Conservation (phyloP, 92 coral and sea anemone genomes). For the Chrysogorgia sp. region DNA sequence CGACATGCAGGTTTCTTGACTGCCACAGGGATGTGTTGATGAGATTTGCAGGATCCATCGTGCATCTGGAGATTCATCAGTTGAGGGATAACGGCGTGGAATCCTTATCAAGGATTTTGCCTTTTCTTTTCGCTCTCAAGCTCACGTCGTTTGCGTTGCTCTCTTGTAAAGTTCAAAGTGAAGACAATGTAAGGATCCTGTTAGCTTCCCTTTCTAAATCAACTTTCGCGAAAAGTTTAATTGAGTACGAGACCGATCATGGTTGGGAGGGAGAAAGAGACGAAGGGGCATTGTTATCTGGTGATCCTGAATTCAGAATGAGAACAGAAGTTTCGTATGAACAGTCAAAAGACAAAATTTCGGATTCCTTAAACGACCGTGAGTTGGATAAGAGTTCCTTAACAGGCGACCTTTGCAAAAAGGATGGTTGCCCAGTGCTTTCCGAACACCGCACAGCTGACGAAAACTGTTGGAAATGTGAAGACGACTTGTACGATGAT, state of each 20-base stretch:
- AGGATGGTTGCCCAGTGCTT: not conserved
- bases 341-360: not conserved
- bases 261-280: not conserved
- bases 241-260: conserved; percentile 27
- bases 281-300: not conserved
- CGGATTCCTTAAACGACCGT: not conserved
- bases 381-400: not conserved
- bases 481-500: not conserved
- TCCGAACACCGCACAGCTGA: not conserved
- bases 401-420: not conserved
- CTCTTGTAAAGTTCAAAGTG: conserved; percentile 51
- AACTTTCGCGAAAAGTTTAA: conserved; percentile 1
- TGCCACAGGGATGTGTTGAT: conserved; percentile 48
- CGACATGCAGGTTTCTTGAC: conserved; percentile 56
- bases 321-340: not conserved
- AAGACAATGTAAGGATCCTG: conserved; percentile 30
- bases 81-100: conserved; percentile 60
- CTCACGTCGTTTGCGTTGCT: conserved; percentile 60
- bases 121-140: conserved; percentile 53
- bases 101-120: conserved; percentile 58
- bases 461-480: not conserved
- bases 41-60: conserved; percentile 59
- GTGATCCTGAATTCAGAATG: not conserved
- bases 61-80: conserved; percentile 52
- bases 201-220: conserved; percentile 39